These are phyloP conservation scores for Origma solitaria DNA, from an alignment of 2,113 vertebrate genomes.

Conservation along the genomic window DNA sequence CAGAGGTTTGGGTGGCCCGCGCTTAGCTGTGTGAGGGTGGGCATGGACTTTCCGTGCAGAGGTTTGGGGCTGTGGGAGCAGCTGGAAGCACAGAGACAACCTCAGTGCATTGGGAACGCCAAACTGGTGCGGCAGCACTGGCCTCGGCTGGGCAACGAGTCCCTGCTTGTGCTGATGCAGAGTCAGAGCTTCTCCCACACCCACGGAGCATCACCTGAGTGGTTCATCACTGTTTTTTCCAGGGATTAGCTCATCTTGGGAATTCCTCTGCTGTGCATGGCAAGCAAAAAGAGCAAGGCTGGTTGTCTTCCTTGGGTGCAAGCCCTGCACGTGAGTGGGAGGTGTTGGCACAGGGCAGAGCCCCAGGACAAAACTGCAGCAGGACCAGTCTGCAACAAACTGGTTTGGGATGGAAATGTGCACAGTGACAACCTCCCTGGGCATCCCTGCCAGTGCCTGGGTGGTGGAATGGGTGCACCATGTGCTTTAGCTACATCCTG, in stretches of 20 bases:
- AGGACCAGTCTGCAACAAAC: neutral
- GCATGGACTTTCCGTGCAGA: too few relatives aligned
- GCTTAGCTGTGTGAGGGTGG: too few relatives aligned
- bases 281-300: neutral
- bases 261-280: neutral
- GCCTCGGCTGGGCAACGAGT: neutral
- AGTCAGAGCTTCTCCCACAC: neutral
- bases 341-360: neutral
- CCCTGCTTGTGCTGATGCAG: neutral
- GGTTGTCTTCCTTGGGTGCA: rapidly evolving
- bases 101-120: rapidly evolving
- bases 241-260: neutral
- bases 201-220: neutral
- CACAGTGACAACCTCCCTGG: neutral
- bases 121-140: rapidly evolving
- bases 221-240: neutral
- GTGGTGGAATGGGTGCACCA: neutral
- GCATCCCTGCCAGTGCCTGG: neutral
- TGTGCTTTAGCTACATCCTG: neutral
- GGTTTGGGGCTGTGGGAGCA: neutral
- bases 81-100: neutral
- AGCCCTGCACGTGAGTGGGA: rapidly evolving
- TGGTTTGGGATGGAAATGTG: neutral
- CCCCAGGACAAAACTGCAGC: rapidly evolving
- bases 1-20: too few relatives aligned